Evolutionary conservation across 2,113 vertebrate species (phyloP).

Genomic region (Scartelaos histophorus): DNA sequence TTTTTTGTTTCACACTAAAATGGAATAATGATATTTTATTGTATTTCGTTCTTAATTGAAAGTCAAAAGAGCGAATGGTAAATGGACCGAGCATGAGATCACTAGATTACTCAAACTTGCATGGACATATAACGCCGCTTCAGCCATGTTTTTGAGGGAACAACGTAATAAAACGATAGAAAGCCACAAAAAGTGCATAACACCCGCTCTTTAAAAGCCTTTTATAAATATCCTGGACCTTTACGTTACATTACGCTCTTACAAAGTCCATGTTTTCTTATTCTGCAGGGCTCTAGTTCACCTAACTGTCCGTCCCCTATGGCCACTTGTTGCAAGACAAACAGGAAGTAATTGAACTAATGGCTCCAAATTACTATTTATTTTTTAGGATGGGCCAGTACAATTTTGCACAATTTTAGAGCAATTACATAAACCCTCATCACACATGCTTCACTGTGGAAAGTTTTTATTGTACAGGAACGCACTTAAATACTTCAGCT

Average conservation of each 20-base stretch:
- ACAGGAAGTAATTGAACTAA: conserved; percentile 13
- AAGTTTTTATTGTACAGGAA: not conserved
- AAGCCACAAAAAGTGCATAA: too few relatives aligned
- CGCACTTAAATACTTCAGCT: too few relatives aligned
- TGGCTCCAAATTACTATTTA: not conserved
- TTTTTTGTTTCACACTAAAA: too few relatives aligned
- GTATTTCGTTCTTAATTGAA: too few relatives aligned
- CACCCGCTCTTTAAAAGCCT: not conserved
- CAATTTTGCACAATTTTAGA: not conserved
- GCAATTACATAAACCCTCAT: not conserved
- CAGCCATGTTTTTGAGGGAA: too few relatives aligned
- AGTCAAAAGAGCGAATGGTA: too few relatives aligned
- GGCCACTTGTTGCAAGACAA: not conserved
- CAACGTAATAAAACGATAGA: too few relatives aligned
- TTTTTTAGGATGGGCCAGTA: conserved; percentile 1
- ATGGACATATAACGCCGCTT: too few relatives aligned
- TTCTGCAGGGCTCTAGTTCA: not conserved
- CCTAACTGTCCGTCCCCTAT: not conserved
- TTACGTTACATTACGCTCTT: not conserved
- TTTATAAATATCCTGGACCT: not conserved
- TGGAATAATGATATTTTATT: too few relatives aligned
- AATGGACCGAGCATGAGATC: too few relatives aligned
- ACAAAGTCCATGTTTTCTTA: not conserved
- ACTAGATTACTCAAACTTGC: too few relatives aligned
- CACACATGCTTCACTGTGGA: not conserved